Conservation (phyloP, 2,113 vertebrate species). For the Mesembrinibis cayennensis region DNA sequence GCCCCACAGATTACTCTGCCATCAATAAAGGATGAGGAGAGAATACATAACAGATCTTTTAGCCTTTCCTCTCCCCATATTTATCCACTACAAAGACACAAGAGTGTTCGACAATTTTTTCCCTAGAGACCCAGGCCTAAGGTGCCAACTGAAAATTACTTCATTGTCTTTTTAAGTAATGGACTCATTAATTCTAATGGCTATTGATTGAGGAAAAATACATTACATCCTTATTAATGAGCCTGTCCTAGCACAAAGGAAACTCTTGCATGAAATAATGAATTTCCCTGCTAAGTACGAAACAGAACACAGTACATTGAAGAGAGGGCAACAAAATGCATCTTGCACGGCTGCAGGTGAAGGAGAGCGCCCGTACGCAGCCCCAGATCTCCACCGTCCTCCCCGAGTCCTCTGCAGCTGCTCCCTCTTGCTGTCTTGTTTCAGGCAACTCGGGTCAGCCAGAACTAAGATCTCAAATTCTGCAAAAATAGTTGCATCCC, state of each 20-base stretch:
- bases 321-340: neutral
- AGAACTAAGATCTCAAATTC: neutral
- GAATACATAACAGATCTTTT: conserved; percentile 71
- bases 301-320: neutral
- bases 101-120: conserved; percentile 1
- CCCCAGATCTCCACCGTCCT: neutral
- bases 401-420: neutral
- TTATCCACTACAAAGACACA: conserved; percentile 48
- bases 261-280: conserved; percentile 38
- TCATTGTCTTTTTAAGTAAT: conserved; percentile 70
- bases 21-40: conserved; percentile 80
- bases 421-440: neutral
- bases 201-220: conserved; percentile 77
- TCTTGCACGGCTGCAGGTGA: neutral
- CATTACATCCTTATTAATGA: conserved; percentile 73
- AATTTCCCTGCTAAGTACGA: neutral
- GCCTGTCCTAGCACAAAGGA: conserved; percentile 48
- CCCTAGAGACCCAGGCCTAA: conserved; percentile 38
- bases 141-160: conserved; percentile 75
- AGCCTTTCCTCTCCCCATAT: conserved; percentile 38
- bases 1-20: conserved; percentile 73
- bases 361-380: rapidly evolving
- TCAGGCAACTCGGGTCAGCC: neutral
- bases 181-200: conserved; percentile 77
- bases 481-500: neutral